Base-by-base conservation (phyloP, 2,113 vertebrate species). In the Zootoca vivipara region DNA sequence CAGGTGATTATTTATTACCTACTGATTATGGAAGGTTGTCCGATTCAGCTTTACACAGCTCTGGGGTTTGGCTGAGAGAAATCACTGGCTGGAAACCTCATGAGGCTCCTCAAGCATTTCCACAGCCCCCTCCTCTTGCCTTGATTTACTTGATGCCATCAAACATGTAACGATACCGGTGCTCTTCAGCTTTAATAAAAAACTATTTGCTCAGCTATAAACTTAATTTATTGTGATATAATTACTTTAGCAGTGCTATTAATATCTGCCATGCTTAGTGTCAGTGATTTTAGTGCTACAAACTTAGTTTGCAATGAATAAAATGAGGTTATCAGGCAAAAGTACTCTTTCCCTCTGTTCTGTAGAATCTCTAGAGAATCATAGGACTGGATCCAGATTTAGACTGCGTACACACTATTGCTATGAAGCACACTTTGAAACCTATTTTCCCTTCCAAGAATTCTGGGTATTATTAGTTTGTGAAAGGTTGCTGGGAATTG, bases 221-320 rank as follows among this genome's bases (percentile, higher is more conserved):
- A 94, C 28, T 92, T 91, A 94, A 96, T 95, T 96, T 96, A 95
- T 92, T 93, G 79, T 93, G 75, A 93, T 89, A 92, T 93, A 96
- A 96, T 96, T 83, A 88, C 81, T 88, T 83, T 96, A 94, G 33
- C 85, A 89, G 15, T 80, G 86, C 35, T 92, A 95, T 95, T 95
- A 94, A 95, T 96, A 97, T 94, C 93, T 93, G 8, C n/a, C 72
- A 77, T 91, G 79, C 83, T 94, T 96, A 95, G 90, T 94, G 88
- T 90, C 93, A 94, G 67, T 78, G 90, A 75, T 90, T 96, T 95
- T 94, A 96, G 89, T 89, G 86, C 72, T 86, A 88, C 74, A 92
- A 92, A 92, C 69, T 88, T 87, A 82, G 72, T 93, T 94, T 96
- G 89, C 72, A 89, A 84, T 0, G 4, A 94, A 77, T 33, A 67